phyloP scores from a whole-genome alignment of 2,797 vertebrate species.

The Kryptolebias ocellatus region DNA sequence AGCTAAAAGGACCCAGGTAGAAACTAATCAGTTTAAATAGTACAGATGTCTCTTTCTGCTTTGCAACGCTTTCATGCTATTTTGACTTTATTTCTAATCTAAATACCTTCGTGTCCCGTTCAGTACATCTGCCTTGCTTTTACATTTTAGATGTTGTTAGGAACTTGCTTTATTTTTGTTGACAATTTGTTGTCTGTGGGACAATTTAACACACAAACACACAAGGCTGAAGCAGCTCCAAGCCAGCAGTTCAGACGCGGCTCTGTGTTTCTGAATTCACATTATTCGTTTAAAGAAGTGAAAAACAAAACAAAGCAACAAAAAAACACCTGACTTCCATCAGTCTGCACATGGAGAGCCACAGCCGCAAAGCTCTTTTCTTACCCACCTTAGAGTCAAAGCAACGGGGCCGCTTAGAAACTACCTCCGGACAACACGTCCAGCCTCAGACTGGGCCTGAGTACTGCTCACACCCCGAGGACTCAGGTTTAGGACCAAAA shows the following conservation, averaged over 20 bases:
- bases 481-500: accelerated
- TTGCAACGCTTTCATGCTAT: too few species aligned
- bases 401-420: slow-evolving; percentile 6
- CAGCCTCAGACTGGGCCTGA: background rate
- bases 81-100: background rate
- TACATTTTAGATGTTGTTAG: background rate
- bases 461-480: background rate
- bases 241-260: too few species aligned
- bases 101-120: background rate
- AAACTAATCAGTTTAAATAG: too few species aligned
- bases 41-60: too few species aligned
- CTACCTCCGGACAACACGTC: slow-evolving; percentile 5
- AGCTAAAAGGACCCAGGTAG: too few species aligned
- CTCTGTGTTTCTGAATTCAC: too few species aligned
- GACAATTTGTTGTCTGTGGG: background rate
- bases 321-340: background rate
- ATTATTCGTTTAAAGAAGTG: too few species aligned
- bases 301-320: too few species aligned
- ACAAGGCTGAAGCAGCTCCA: background rate
- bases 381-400: slow-evolving; percentile 54
- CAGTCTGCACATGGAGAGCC: slow-evolving; percentile 16
- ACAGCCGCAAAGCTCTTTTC: slow-evolving; percentile 5
- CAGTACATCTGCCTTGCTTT: background rate
- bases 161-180: background rate
- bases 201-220: background rate